These are phyloP conservation scores for Belgica antarctica DNA, from an alignment of 2,888 invertebrate species.

Conservation along the genomic window DNA sequence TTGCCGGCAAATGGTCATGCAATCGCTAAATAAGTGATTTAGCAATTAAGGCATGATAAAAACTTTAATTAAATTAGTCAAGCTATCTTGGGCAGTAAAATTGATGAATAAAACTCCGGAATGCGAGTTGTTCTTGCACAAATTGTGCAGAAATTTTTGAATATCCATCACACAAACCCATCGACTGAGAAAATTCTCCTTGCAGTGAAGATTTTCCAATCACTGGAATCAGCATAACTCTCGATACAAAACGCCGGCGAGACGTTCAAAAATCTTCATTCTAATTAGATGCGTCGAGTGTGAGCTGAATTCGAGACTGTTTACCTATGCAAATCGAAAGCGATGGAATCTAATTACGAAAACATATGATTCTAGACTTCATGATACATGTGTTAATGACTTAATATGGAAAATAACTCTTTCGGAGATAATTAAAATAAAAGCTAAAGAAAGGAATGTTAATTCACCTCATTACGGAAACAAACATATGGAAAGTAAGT, in stretches of 20 bases:
- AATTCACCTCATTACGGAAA: slow-evolving; percentile 37
- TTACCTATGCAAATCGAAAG: slow-evolving; percentile 13
- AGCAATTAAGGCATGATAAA: slow-evolving; percentile 30
- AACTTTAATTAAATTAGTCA: slow-evolving; percentile 28
- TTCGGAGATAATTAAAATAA: not conserved
- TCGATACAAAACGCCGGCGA: too few species aligned
- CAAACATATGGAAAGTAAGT: slow-evolving; percentile 44
- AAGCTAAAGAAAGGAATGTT: slow-evolving; percentile 19
- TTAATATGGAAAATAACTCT: not conserved
- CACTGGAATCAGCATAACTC: not conserved
- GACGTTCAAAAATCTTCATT: not conserved
- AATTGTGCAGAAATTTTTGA: not conserved
- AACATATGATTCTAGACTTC: slow-evolving; percentile 10
- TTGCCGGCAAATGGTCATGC: not conserved
- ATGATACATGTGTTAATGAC: slow-evolving; percentile 5
- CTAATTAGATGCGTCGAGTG: not conserved
- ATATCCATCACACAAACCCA: slow-evolving; percentile 37
- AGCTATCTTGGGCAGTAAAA: slow-evolving; percentile 3
- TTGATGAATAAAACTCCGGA: not conserved
- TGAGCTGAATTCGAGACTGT: not conserved
- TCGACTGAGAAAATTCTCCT: not conserved
- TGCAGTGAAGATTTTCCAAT: slow-evolving; percentile 3
- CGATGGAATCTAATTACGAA: not conserved
- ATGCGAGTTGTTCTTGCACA: not conserved
- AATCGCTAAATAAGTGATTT: slow-evolving; percentile 31